Base-by-base conservation (phyloP, 2,888 invertebrate species). In the Copidosoma aretas region DNA sequence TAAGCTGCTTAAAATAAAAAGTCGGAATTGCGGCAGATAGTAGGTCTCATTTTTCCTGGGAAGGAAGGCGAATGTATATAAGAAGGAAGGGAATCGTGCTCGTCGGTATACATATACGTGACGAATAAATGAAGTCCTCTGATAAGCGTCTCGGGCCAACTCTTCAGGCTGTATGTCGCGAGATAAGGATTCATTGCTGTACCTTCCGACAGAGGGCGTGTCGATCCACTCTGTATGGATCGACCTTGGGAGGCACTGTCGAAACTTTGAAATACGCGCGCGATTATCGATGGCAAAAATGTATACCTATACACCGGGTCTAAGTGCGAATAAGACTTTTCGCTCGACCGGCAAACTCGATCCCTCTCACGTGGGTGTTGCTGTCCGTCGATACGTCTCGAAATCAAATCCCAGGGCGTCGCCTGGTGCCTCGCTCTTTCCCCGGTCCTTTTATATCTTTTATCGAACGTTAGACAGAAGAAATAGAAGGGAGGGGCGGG, bases 301-400 rank as follows among this genome's bases (percentile, higher is more conserved):
- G 8, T 8, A 32, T 8, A 3, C 32, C 32, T 32, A 32, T 32
- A 32, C 32, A 32, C 32, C 32, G 8, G 8, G 32, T 32, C 4
- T 32, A 66, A 70, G 70, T 70, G n/a, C n/a, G 71, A 71, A 68
- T 64, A 67, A 68, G 62, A 62, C 71, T 49, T 57, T 71, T 67
- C 21, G 54, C 32, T 22, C 24, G 43, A 32, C 51, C 59, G 51
- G 59, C 51, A 66, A 66, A 66, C 62, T 69, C 43, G 43, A 14
- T 46, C 43, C 43, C 3, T 46, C 12, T 8, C 12, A 4, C 17
- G 59, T 65, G 63, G 49, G 64, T 46, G 70, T 52, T 58, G 39
- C 32, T 43, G 63, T 41, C 51, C 62, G 62, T 62, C 25, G 17
- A 24, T 43, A 53, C 63, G 54, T 52, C 53, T 60, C 56, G 59